Conservation (phyloP, 92 coral and sea anemone genomes). For the Virgularia gustaviana region DNA sequence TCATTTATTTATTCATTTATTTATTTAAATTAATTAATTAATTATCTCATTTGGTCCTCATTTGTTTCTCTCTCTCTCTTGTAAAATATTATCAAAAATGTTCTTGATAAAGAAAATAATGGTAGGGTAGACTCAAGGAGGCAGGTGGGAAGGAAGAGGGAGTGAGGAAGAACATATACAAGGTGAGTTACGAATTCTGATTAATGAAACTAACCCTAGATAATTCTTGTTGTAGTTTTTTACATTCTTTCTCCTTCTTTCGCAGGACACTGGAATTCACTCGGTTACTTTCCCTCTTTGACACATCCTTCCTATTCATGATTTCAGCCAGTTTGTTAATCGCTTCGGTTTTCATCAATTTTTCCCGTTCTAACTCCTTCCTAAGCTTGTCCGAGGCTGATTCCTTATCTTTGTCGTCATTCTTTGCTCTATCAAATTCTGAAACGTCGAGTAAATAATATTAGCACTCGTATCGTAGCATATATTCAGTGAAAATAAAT, state of each 20-base stretch:
- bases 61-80: too few relatives aligned
- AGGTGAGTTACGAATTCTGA: too few relatives aligned
- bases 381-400: conserved; percentile 63
- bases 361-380: conserved; percentile 66
- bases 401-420: conserved; percentile 68
- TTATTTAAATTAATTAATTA: too few relatives aligned
- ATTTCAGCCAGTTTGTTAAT: conserved; percentile 96
- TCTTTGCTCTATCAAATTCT: conserved; percentile 84
- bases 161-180: background rate
- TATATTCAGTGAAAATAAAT: background rate
- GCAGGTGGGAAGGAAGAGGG: background rate
- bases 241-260: conserved; percentile 82
- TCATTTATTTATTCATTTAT: too few relatives aligned
- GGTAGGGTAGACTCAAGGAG: too few relatives aligned
- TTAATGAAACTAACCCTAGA: conserved; percentile 63
- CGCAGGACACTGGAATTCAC: conserved; percentile 71
- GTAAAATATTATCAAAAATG: too few relatives aligned
- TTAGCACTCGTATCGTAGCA: too few relatives aligned
- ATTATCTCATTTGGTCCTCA: too few relatives aligned
- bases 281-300: conserved; percentile 62
- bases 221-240: conserved; percentile 77
- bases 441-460: background rate
- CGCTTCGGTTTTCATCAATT: conserved; percentile 73
- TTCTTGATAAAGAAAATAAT: too few relatives aligned
- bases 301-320: conserved; percentile 81